These are phyloP conservation scores for Sebastes nivosus DNA, from an alignment of 2,797 vertebrate genomes.

Conservation along the genomic window DNA sequence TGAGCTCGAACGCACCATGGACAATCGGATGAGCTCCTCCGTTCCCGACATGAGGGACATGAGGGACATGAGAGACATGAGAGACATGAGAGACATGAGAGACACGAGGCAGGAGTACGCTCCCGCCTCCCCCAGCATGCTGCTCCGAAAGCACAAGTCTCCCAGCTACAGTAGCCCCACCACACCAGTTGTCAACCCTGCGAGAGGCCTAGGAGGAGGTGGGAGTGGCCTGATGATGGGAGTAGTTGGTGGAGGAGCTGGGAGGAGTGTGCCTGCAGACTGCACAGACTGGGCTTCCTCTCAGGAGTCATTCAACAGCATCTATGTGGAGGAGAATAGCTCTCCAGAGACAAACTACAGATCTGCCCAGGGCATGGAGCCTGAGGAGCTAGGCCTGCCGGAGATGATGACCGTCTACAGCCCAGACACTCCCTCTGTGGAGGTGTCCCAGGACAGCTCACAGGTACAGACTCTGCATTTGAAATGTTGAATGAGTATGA, in stretches of 20 bases:
- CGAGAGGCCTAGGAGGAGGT: neutral
- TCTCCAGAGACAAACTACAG: slow-evolving; percentile 5
- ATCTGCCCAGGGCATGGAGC: slow-evolving; percentile 53
- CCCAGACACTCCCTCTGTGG: slow-evolving; percentile 17
- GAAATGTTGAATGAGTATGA: neutral
- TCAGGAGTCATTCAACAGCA: slow-evolving; percentile 48
- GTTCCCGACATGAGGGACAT: slow-evolving; percentile 65
- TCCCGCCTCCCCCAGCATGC: neutral
- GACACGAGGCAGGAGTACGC: neutral
- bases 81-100: slow-evolving; percentile 66
- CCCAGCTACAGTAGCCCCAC: slow-evolving; percentile 51
- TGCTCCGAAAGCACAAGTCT: neutral
- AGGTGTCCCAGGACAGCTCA: slow-evolving; percentile 36
- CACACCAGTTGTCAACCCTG: slow-evolving; percentile 21
- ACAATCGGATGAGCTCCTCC: slow-evolving; percentile 68
- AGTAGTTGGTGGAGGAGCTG: neutral
- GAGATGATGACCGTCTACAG: slow-evolving; percentile 59
- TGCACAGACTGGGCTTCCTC: slow-evolving; percentile 57
- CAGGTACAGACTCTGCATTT: slow-evolving; percentile 54
- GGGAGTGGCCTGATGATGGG: slow-evolving; percentile 39
- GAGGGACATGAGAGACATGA: slow-evolving; percentile 50
- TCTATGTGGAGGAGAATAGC: slow-evolving; percentile 31
- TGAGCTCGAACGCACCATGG: slow-evolving; percentile 6
- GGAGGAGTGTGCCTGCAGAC: slow-evolving; percentile 42
- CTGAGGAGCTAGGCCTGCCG: slow-evolving; percentile 57